Percentiles rank a stretch among this genome's conserved stretches.
phyloP scores from a whole-genome alignment of 2,797 vertebrate species.

The Furcifer pardalis region DNA sequence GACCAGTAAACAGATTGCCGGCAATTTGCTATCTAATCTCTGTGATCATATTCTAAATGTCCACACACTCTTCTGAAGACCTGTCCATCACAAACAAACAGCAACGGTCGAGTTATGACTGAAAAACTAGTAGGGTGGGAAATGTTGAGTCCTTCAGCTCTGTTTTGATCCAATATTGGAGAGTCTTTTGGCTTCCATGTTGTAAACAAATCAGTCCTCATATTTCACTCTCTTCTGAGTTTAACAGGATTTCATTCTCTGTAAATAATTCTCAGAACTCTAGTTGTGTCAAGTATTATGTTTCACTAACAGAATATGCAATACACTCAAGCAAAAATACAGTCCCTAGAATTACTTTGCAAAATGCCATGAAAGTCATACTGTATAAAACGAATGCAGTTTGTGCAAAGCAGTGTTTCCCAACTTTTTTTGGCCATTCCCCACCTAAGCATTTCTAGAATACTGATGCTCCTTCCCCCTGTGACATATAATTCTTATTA shows the following conservation, averaged over 20 bases:
- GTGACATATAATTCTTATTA: too few relatives aligned
- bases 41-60: too few relatives aligned
- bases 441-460: too few relatives aligned
- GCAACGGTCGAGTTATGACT: background rate
- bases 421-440: background rate
- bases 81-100: background rate
- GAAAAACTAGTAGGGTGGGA: background rate
- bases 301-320: background rate
- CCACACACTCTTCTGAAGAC: background rate
- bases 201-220: background rate
- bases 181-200: background rate
- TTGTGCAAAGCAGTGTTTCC: too few relatives aligned
- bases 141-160: background rate
- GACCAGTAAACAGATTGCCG: too few relatives aligned
- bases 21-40: too few relatives aligned
- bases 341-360: background rate
- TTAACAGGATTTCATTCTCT: background rate
- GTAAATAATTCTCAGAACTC: background rate
- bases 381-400: too few relatives aligned
- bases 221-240: background rate
- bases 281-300: background rate
- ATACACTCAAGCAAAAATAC: background rate
- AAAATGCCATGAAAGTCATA: background rate
- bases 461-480: too few relatives aligned
- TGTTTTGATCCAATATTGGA: background rate